These are phyloP conservation scores for Drosophila jambulina DNA, from an alignment of 1,140 invertebrate genomes.

Conservation along the genomic window DNA sequence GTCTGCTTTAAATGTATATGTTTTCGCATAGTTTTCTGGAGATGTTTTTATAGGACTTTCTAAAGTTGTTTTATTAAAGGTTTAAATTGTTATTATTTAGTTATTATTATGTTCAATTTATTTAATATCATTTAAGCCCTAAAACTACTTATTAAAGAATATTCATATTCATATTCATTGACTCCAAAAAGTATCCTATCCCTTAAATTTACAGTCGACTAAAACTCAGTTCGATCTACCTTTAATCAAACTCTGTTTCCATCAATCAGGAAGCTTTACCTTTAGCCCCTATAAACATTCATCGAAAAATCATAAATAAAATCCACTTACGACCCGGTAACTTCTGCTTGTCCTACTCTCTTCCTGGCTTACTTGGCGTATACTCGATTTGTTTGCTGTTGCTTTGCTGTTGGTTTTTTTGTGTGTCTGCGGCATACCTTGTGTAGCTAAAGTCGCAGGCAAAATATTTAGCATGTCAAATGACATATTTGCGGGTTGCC, in stretches of 20 bases:
- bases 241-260: not conserved
- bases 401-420: slow-evolving; percentile 16
- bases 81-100: not conserved
- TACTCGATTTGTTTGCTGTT: slow-evolving; percentile 32
- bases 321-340: not conserved
- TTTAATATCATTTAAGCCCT: too few species aligned
- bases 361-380: slow-evolving; percentile 34
- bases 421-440: slow-evolving; percentile 33
- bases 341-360: not conserved
- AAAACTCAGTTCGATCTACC: not conserved
- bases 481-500: slow-evolving; percentile 73
- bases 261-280: not conserved
- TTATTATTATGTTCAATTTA: too few species aligned
- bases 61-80: not conserved
- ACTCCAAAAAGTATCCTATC: not conserved
- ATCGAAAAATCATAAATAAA: slow-evolving; percentile 1
- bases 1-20: not conserved
- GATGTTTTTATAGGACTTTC: not conserved
- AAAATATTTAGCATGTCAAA: slow-evolving; percentile 84
- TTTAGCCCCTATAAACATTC: not conserved
- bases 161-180: too few species aligned
- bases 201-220: not conserved
- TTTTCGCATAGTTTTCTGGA: not conserved
- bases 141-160: not conserved
- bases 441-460: slow-evolving; percentile 42